phyloP scores from a whole-genome alignment of 2,113 vertebrate genomes.

The Sclerurus mexicanus region DNA sequence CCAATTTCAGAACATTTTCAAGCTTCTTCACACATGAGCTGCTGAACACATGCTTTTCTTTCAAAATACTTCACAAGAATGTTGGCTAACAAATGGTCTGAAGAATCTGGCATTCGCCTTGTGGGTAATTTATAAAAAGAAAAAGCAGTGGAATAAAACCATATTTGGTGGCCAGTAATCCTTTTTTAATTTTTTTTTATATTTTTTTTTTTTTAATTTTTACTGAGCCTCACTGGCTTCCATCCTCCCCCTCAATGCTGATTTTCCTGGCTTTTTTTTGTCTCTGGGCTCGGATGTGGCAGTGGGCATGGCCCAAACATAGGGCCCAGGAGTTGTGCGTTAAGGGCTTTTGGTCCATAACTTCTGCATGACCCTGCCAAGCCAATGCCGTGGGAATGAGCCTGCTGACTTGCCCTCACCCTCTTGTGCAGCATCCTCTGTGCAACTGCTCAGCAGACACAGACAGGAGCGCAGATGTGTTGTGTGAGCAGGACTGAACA shows the following conservation, averaged over 20 bases:
- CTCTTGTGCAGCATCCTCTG: background rate
- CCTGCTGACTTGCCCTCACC: background rate
- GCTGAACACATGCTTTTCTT: conserved; percentile 51
- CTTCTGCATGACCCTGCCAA: background rate
- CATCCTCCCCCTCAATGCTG: background rate
- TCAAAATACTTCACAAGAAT: conserved; percentile 45
- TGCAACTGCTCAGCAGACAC: background rate
- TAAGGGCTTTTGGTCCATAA: background rate
- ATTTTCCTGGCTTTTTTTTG: background rate
- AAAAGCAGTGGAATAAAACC: conserved; percentile 13
- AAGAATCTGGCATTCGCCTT: conserved; percentile 9
- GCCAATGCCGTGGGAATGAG: background rate
- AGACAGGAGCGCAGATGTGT: background rate
- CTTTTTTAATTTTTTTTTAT: background rate
- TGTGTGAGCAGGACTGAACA: background rate
- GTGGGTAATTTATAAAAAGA: conserved; percentile 30
- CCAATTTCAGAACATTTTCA: background rate
- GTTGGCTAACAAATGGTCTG: conserved; percentile 12
- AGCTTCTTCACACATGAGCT: conserved; percentile 42
- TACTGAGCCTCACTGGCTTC: background rate
- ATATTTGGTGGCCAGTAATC: background rate
- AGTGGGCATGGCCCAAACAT: background rate
- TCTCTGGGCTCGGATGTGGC: background rate
- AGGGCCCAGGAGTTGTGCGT: background rate
- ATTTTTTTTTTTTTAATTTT: background rate